These are phyloP conservation scores for Hormiphora californensis DNA, from an alignment of 37 sponge, comb jelly and placozoan genomes.

Conservation along the genomic window DNA sequence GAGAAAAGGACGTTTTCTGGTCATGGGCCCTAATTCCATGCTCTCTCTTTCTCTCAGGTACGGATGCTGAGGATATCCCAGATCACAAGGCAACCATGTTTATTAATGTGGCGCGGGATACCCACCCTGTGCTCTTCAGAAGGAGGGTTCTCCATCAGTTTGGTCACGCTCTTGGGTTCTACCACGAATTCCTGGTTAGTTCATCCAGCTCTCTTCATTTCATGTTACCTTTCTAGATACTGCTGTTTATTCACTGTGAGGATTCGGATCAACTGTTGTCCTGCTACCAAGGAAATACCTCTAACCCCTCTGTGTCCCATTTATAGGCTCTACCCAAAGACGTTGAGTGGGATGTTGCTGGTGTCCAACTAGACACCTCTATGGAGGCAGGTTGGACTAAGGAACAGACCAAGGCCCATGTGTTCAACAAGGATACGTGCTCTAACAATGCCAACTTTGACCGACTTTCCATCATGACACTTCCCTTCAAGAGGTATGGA, in stretches of 20 bases:
- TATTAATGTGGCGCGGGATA: constrained; percentile 26
- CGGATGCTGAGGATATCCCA: constrained; percentile 46
- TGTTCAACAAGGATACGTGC: constrained; percentile 17
- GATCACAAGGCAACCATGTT: constrained; percentile 49
- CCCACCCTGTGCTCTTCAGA: constrained; percentile 53
- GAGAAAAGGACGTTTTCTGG: background rate
- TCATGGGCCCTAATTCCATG: background rate
- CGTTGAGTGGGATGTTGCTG: constrained; percentile 36
- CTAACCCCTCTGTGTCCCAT: background rate
- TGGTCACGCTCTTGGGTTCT: constrained; percentile 46
- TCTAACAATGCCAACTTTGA: constrained; percentile 53
- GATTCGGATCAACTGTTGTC: background rate
- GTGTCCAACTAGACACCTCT: constrained; percentile 49
- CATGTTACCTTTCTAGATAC: too few species aligned
- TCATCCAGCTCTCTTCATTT: too few species aligned
- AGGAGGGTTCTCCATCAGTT: constrained; percentile 45
- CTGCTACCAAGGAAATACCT: too few species aligned
- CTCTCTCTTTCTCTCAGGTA: constrained; percentile 13
- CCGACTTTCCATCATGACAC: constrained; percentile 50
- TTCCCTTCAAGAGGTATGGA: constrained; percentile 34
- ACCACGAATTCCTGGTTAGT: constrained; percentile 42
- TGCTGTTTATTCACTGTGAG: background rate
- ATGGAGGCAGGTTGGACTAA: constrained; percentile 53
- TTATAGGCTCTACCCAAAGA: background rate
- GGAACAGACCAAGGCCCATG: background rate